Base-by-base conservation (phyloP, 2,113 vertebrate genomes). In the Strigops habroptila region DNA sequence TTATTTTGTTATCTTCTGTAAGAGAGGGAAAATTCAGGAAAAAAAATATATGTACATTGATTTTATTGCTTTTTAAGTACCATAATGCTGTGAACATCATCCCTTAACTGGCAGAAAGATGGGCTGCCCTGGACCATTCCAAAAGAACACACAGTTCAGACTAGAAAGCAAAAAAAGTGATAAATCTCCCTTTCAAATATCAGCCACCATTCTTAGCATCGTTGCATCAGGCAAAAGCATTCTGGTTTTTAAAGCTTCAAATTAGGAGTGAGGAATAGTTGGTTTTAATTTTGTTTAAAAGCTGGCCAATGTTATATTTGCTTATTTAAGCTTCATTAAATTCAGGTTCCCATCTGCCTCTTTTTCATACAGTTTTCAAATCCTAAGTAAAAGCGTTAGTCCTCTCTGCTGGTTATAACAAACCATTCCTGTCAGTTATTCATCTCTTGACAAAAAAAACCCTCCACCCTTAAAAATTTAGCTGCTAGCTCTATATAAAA, bases 261-360 rank as follows among this genome's bases (percentile, higher is more conserved):
- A 97, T 97, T 95, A 97, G 84, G 91, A 91, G 91, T 11, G 75
- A 97, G 57, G 62, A 95, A 70, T 67, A 93, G n/a, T 48, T 92
- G 77, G 68, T 69, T 96, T 95, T 91, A 94, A 89, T 35, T 51
- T 80, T 65, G 33, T 95, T 97, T 96, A 93, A 97, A 96, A 94
- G 84, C 85, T 95, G 79, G 80, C 27, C 35, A 49, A 90, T 95
- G 86, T 86, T 94, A 85, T 93, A 95, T 93, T 92, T 96, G 69
- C 86, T 97, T 97, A 93, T 97, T 97, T 95, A 97, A 97, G 85
- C 82, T 90, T 96, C 91, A 95, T 97, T 97, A 97, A 96, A 97
- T 97, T 97, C 88, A 68, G 62, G 80, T 96, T 96, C 89, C 90
- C 93, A 95, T 96, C 92, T 96, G 96, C 84, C 49, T 88, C 67